Evolutionary conservation across 1,140 invertebrate species (phyloP).

Genomic region (Trichoplusia ni): DNA sequence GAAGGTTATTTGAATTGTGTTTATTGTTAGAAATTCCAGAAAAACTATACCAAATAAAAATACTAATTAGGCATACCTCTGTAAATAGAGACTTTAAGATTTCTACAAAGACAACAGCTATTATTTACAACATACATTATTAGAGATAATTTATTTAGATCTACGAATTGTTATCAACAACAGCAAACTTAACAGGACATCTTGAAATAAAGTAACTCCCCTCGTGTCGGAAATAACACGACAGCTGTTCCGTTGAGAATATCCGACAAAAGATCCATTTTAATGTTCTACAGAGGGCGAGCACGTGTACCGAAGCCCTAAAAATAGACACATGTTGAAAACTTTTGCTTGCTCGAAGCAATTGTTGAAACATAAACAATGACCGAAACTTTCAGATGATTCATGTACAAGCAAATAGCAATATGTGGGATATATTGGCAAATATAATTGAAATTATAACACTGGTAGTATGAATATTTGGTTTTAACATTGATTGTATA

Average conservation of each 20-base stretch:
- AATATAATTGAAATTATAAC: not conserved
- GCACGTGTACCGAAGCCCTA: constrained; percentile 44
- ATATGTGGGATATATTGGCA: not conserved
- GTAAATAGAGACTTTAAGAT: too few relatives aligned
- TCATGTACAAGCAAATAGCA: constrained; percentile 1
- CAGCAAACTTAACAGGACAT: constrained; percentile 16
- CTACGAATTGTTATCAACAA: constrained; percentile 15
- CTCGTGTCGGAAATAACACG: constrained; percentile 69
- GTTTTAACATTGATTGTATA: too few relatives aligned
- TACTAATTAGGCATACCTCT: too few relatives aligned
- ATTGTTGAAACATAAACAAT: constrained; percentile 21
- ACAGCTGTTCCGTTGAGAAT: constrained; percentile 70
- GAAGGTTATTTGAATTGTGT: too few relatives aligned
- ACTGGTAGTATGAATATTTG: too few relatives aligned
- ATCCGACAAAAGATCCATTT: constrained; percentile 64
- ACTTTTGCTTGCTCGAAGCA: constrained; percentile 15
- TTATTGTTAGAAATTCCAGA: too few relatives aligned
- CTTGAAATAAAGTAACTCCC: constrained; percentile 41
- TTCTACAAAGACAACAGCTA: not conserved
- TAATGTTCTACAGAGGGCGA: constrained; percentile 44
- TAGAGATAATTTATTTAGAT: constrained; percentile 2
- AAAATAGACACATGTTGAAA: constrained; percentile 33
- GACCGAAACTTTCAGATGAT: not conserved
- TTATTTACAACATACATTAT: not conserved
- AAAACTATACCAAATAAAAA: too few relatives aligned